phyloP scores from a whole-genome alignment of 2,797 vertebrate species.

The Lutjanus campechanus region DNA sequence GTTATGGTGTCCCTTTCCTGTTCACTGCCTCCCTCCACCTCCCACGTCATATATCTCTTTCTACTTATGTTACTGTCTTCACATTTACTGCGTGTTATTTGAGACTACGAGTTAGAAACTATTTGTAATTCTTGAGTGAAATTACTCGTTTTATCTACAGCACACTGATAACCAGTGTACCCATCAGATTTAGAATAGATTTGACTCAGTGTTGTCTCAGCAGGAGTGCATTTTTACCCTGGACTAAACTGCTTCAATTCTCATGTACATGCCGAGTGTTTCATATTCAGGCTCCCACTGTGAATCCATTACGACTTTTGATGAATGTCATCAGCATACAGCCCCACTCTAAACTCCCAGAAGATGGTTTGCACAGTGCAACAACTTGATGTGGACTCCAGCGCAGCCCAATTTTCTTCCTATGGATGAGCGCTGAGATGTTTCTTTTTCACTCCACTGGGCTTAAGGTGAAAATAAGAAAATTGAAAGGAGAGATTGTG shows the following conservation, averaged over 20 bases:
- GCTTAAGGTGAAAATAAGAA: constrained; percentile 58
- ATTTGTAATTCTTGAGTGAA: constrained; percentile 37
- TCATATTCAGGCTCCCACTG: constrained; percentile 45
- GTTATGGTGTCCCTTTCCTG: constrained; percentile 8
- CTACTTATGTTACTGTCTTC: not conserved
- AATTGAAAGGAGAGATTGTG: constrained; percentile 29
- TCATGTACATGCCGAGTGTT: constrained; percentile 28
- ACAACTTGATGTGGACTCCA: constrained; percentile 33
- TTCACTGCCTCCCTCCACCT: constrained; percentile 10
- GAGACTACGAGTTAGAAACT: constrained; percentile 1
- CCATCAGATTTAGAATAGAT: constrained; percentile 47
- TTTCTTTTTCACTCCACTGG: constrained; percentile 29
- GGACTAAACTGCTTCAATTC: constrained; percentile 28
- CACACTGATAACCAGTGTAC: constrained; percentile 24
- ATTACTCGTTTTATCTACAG: constrained; percentile 37
- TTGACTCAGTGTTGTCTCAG: constrained; percentile 36
- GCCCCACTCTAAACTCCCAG: constrained; percentile 9
- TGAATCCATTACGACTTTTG: constrained; percentile 63
- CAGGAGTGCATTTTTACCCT: constrained; percentile 29
- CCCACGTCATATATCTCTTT: constrained; percentile 9
- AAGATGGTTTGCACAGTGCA: constrained; percentile 27
- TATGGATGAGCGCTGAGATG: not conserved
- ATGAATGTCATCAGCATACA: constrained; percentile 58
- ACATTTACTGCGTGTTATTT: constrained; percentile 28
- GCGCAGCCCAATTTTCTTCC: constrained; percentile 26